Conservation (phyloP, 2,888 invertebrate species). For the Punctoribates punctum region DNA sequence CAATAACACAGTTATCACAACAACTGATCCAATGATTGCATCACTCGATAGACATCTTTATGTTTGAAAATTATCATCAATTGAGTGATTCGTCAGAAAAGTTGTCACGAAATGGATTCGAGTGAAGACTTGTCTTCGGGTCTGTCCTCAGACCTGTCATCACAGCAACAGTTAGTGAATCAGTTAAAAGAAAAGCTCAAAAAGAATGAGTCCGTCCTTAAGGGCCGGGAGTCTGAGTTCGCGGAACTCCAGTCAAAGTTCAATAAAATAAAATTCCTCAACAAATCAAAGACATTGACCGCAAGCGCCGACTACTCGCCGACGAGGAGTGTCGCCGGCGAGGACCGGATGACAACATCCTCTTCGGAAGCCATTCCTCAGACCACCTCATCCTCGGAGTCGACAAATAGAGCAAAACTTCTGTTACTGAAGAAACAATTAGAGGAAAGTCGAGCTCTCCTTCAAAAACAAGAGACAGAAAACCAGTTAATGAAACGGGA, state of each 20-base stretch:
- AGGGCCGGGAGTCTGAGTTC: constrained; percentile 52
- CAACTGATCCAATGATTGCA: background rate
- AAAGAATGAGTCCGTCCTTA: constrained; percentile 52
- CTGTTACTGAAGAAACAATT: constrained; percentile 52
- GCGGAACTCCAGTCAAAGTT: constrained; percentile 47
- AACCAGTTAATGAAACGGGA: constrained; percentile 46
- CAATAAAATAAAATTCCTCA: constrained; percentile 4
- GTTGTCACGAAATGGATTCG: constrained; percentile 1
- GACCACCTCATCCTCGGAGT: constrained; percentile 47
- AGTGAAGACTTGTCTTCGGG: background rate
- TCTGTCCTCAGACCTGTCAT: background rate
- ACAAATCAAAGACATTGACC: background rate
- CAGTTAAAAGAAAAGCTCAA: constrained; percentile 54
- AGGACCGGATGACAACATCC: background rate
- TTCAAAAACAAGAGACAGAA: constrained; percentile 49
- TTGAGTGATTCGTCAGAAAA: background rate
- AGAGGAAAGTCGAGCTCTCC: constrained; percentile 50
- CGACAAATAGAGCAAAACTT: constrained; percentile 51
- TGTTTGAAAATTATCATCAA: background rate
- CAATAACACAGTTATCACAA: background rate
- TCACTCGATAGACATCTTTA: background rate
- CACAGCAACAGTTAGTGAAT: constrained; percentile 51
- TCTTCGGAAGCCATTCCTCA: constrained; percentile 31
- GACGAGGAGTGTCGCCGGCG: background rate
- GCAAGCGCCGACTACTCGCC: background rate